A percentile compares a stretch with the other conserved stretches of the same genome.
These are phyloP conservation scores for Myripristis murdjan DNA, from an alignment of 2,797 vertebrate genomes.

Conservation along the genomic window DNA sequence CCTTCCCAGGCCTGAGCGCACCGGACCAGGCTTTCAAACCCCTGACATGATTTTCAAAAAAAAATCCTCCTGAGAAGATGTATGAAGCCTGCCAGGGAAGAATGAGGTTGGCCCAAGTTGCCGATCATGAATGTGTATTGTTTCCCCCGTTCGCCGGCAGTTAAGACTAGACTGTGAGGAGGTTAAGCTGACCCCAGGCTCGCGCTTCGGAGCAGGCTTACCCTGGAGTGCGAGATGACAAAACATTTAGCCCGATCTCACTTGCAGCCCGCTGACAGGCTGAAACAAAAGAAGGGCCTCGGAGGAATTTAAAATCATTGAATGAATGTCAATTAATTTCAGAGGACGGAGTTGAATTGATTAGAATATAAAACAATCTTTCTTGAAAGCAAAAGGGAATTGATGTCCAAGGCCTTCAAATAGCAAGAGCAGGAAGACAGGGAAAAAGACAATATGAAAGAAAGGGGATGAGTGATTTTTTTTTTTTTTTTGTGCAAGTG, in stretches of 20 bases:
- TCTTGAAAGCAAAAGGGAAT: slow-evolving; percentile 85
- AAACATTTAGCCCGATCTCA: slow-evolving; percentile 84
- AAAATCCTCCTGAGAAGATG: slow-evolving; percentile 47
- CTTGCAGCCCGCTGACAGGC: slow-evolving; percentile 83
- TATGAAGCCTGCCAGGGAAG: slow-evolving; percentile 66
- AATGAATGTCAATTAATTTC: slow-evolving; percentile 87
- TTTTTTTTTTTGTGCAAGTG: slow-evolving; percentile 50
- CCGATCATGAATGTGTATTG: slow-evolving; percentile 53
- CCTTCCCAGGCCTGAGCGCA: slow-evolving; percentile 34
- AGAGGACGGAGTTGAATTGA: slow-evolving; percentile 83
- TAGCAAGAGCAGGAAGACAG: slow-evolving; percentile 69
- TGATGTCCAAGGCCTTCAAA: slow-evolving; percentile 85
- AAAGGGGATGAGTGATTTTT: slow-evolving; percentile 51
- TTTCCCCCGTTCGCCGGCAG: slow-evolving; percentile 20
- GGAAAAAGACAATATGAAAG: slow-evolving; percentile 79
- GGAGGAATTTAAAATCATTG: slow-evolving; percentile 82
- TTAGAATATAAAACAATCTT: slow-evolving; percentile 87
- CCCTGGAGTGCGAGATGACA: slow-evolving; percentile 83
- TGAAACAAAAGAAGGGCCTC: slow-evolving; percentile 83
- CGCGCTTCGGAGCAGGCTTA: slow-evolving; percentile 72
- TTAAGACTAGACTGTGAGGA: slow-evolving; percentile 62
- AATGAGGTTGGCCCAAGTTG: slow-evolving; percentile 62
- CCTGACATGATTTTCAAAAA: slow-evolving; percentile 26
- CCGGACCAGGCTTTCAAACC: slow-evolving; percentile 56
- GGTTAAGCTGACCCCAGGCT: slow-evolving; percentile 82